phyloP scores from a whole-genome alignment of 2,113 vertebrate genomes.

The Callithrix jacchus region DNA sequence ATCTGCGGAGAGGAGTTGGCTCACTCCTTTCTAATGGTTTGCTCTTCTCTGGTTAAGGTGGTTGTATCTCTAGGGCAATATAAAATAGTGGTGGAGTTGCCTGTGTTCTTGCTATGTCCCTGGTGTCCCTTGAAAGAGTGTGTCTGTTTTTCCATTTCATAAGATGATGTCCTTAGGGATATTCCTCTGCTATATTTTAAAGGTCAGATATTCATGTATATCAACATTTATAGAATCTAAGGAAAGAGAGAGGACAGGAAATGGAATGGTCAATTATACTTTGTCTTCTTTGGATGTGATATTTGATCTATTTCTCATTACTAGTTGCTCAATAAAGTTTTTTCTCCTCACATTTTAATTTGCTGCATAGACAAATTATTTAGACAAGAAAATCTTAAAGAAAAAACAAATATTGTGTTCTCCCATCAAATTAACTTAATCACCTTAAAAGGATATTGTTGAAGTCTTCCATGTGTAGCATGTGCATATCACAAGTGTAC shows the following conservation, averaged over 20 bases:
- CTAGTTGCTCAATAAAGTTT: not conserved
- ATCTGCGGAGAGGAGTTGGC: too few relatives aligned
- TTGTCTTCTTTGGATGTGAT: not conserved
- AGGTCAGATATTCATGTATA: not conserved
- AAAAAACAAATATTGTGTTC: not conserved
- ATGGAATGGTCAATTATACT: not conserved
- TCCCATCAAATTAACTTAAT: not conserved
- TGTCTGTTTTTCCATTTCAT: not conserved
- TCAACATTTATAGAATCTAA: not conserved
- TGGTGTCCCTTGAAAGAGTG: fast-evolving
- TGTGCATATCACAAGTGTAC: not conserved
- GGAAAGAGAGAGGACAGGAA: not conserved
- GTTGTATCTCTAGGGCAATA: not conserved
- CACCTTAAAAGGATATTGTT: not conserved
- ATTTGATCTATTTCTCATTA: not conserved
- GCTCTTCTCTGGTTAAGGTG: not conserved
- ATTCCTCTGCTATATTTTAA: not conserved
- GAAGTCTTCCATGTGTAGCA: not conserved
- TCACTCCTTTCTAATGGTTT: not conserved
- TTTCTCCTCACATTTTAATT: not conserved
- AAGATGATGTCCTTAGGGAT: too few relatives aligned
- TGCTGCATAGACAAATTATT: not conserved
- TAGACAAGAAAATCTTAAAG: not conserved
- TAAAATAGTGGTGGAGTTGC: fast-evolving
- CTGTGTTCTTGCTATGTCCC: fast-evolving